Evolutionary conservation across 2,797 vertebrate genomes (phyloP).

Genomic region (Esox lucius): DNA sequence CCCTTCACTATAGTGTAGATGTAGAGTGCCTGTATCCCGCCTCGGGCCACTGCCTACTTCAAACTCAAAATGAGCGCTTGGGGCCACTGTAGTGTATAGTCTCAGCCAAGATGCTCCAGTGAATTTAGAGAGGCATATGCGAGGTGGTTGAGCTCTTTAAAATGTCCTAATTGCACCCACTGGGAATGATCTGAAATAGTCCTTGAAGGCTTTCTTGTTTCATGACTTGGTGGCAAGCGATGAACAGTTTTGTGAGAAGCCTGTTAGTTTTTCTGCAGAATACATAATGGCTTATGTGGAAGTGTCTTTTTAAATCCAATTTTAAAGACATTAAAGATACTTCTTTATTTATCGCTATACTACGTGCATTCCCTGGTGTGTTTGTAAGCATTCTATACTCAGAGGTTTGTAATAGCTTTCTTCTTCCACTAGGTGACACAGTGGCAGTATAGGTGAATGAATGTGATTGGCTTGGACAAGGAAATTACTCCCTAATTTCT

Average conservation of each 20-base stretch:
- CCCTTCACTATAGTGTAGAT: neutral
- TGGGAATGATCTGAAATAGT: slow-evolving; percentile 17
- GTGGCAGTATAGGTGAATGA: neutral
- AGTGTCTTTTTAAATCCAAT: neutral
- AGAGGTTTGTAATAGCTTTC: neutral
- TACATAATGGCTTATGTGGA: slow-evolving; percentile 8
- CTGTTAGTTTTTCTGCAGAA: slow-evolving; percentile 2
- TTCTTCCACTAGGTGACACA: neutral
- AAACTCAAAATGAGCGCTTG: slow-evolving; percentile 13
- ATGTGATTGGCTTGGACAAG: neutral
- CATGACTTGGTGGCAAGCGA: slow-evolving; percentile 3
- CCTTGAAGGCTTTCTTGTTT: slow-evolving; percentile 12
- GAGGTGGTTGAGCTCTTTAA: slow-evolving; percentile 1
- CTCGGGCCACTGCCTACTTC: slow-evolving; percentile 7
- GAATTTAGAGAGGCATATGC: slow-evolving; percentile 17
- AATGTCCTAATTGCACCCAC: slow-evolving; percentile 19
- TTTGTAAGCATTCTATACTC: neutral
- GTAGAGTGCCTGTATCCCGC: neutral
- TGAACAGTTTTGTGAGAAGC: neutral
- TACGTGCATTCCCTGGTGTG: neutral
- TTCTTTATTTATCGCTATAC: neutral
- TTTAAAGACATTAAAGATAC: neutral
- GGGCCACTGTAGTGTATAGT: slow-evolving; percentile 4
- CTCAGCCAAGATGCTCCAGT: slow-evolving; percentile 4
- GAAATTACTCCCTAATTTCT: neutral